phyloP scores from a whole-genome alignment of 2,888 invertebrate species.

The Lasius fuliginosus region DNA sequence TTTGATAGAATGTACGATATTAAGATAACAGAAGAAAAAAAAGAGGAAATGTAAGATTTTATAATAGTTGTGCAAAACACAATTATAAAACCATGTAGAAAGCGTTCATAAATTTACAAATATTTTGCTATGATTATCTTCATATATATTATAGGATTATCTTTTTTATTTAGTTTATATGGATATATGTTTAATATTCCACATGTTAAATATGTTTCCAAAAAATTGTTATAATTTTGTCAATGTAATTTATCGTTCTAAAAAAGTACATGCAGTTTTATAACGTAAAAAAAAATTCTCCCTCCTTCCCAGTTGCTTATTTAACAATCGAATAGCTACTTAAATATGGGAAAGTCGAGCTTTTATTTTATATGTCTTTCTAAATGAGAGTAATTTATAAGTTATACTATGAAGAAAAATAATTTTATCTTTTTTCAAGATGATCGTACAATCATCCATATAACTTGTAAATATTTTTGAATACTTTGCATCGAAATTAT shows the following conservation, averaged over 20 bases:
- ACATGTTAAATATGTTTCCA: neutral
- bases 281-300: neutral
- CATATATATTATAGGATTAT: neutral
- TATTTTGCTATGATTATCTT: neutral
- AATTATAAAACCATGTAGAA: neutral
- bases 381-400: no score
- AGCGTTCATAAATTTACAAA: neutral
- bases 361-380: neutral
- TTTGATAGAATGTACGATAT: slow-evolving; percentile 16
- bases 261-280: neutral
- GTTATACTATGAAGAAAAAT: no score
- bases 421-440: neutral
- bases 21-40: neutral
- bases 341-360: neutral
- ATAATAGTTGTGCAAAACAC: slow-evolving; percentile 10
- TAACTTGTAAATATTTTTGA: neutral
- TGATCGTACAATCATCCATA: neutral
- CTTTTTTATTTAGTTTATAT: neutral
- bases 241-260: neutral
- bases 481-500: neutral
- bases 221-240: neutral
- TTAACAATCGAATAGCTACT: neutral
- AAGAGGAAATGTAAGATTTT: neutral
- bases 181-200: neutral
- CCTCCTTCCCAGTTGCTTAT: neutral